Percentiles rank a stretch among this genome's conserved stretches.
Evolutionary conservation across 2,888 invertebrate species (phyloP).

Genomic region (Hydropsyche betteni): DNA sequence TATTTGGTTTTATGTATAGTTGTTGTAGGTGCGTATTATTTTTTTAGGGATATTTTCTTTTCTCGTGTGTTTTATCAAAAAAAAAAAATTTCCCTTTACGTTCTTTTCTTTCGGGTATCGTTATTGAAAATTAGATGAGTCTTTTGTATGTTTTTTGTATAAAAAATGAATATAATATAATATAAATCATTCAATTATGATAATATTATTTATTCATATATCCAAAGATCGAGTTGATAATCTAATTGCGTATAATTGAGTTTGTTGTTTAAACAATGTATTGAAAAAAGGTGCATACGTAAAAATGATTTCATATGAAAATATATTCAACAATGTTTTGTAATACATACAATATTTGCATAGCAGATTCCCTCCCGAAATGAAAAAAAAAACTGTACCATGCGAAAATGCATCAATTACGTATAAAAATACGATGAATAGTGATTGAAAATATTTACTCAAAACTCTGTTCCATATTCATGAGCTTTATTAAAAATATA

Average conservation of each 20-base stretch:
- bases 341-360: slow-evolving; percentile 11
- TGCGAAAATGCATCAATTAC: slow-evolving; percentile 19
- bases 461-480: slow-evolving; percentile 1
- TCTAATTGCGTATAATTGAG: not conserved
- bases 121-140: slow-evolving; percentile 8
- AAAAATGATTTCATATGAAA: slow-evolving; percentile 6
- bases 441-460: slow-evolving; percentile 21
- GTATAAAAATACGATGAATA: slow-evolving; percentile 19
- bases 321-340: slow-evolving; percentile 7
- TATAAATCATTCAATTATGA: not conserved
- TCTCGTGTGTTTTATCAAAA: not conserved
- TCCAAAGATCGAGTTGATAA: not conserved
- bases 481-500: not conserved
- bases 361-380: slow-evolving; percentile 1
- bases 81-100: not conserved
- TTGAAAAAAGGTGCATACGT: not conserved
- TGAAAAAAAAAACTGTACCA: not conserved
- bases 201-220: not conserved
- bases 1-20: not conserved
- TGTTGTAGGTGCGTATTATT: not conserved
- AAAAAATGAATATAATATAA: not conserved
- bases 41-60: slow-evolving; percentile 10
- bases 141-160: not conserved
- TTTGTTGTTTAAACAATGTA: not conserved
- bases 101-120: slow-evolving; percentile 5